phyloP scores from a whole-genome alignment of 2,888 invertebrate genomes.

The Chesias legatella region DNA sequence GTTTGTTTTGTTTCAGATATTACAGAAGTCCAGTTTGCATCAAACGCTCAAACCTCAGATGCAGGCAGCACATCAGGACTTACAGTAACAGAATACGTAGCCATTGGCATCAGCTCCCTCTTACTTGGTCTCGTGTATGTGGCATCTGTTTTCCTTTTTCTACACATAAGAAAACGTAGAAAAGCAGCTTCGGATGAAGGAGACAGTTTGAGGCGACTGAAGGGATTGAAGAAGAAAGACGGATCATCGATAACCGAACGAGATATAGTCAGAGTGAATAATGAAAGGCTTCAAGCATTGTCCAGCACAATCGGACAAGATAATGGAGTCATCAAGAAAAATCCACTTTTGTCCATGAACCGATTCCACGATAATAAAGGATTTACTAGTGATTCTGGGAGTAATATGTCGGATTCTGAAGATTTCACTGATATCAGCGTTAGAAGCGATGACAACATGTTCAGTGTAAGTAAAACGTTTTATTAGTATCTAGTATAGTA shows the following conservation, averaged over 20 bases:
- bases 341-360: conserved; percentile 83
- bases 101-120: conserved; percentile 90
- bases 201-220: conserved; percentile 54
- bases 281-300: conserved; percentile 60
- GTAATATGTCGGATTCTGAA: conserved; percentile 84
- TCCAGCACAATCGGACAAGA: conserved; percentile 77
- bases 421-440: conserved; percentile 68
- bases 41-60: conserved; percentile 81
- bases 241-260: conserved; percentile 65
- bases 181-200: conserved; percentile 69
- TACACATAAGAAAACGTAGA: conserved; percentile 87
- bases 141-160: conserved; percentile 90
- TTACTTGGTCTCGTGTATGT: conserved; percentile 93
- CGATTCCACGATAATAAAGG: conserved; percentile 78
- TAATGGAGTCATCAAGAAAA: conserved; percentile 88
- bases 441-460: conserved; percentile 56
- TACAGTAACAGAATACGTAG: conserved; percentile 88
- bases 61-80: conserved; percentile 81
- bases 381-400: conserved; percentile 76
- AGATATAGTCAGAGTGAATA: conserved; percentile 69
- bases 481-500: too few relatives aligned
- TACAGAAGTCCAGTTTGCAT: conserved; percentile 88
- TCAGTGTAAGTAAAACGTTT: conserved; percentile 54
- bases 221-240: conserved; percentile 63
- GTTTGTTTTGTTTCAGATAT: conserved; percentile 81